These are phyloP conservation scores for Himalopsyche anomala DNA, from an alignment of 2,888 invertebrate genomes.

Conservation along the genomic window DNA sequence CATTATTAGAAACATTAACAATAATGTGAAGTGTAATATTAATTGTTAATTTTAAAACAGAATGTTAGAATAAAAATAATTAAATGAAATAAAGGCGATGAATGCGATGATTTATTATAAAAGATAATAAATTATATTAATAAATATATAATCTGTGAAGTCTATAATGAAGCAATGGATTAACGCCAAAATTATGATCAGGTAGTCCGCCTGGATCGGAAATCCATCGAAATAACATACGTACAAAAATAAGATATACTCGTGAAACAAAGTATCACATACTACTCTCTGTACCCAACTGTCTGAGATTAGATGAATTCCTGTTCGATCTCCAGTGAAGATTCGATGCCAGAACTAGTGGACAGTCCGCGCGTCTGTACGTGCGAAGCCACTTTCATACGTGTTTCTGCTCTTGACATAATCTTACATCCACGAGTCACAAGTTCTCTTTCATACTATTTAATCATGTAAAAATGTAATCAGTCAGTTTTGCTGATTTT, in stretches of 20 bases:
- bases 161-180: too few relatives aligned
- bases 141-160: too few relatives aligned
- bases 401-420: slow-evolving; percentile 2
- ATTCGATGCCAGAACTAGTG: slow-evolving; percentile 6
- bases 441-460: neutral
- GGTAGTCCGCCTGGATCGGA: neutral
- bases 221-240: slow-evolving; percentile 23
- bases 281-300: neutral
- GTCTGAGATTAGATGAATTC: slow-evolving; percentile 42
- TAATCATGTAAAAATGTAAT: too few relatives aligned
- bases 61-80: too few relatives aligned
- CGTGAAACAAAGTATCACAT: neutral
- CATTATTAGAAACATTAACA: too few relatives aligned
- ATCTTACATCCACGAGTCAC: neutral
- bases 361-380: slow-evolving; percentile 16
- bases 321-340: slow-evolving; percentile 12
- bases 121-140: too few relatives aligned
- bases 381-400: slow-evolving; percentile 14
- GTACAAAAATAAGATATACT: slow-evolving; percentile 16
- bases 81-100: too few relatives aligned
- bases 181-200: neutral
- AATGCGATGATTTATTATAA: too few relatives aligned
- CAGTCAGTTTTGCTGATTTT: too few relatives aligned
- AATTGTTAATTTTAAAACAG: too few relatives aligned
- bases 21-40: too few relatives aligned